Evolutionary conservation across 1,140 invertebrate genomes (phyloP).

Genomic region (Ostrea denselamellosa): DNA sequence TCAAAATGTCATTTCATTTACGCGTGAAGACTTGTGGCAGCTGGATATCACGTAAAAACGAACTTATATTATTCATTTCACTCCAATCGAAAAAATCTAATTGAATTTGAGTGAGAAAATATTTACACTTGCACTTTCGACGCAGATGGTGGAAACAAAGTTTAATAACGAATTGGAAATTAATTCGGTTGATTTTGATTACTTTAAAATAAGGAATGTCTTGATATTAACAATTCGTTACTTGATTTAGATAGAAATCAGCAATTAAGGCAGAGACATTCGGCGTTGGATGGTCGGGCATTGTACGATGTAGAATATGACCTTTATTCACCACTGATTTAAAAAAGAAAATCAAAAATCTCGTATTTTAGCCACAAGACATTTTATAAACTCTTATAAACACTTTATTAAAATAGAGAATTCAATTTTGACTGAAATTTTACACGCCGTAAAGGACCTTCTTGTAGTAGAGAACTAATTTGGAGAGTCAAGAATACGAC

Average conservation of each 20-base stretch:
- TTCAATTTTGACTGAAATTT: neutral
- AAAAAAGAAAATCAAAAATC: neutral
- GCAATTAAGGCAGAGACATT: neutral
- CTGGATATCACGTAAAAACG: neutral
- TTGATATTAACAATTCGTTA: neutral
- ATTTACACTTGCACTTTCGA: neutral
- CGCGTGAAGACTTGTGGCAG: neutral
- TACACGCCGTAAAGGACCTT: neutral
- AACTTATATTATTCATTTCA: neutral
- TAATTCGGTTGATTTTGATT: neutral
- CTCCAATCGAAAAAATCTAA: neutral
- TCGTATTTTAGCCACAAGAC: neutral
- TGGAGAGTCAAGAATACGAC: neutral
- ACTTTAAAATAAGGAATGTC: neutral
- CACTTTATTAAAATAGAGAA: neutral
- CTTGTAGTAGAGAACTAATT: neutral
- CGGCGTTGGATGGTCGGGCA: no score
- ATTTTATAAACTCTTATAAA: neutral
- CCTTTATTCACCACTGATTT: neutral
- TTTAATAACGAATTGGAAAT: neutral
- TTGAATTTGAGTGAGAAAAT: neutral
- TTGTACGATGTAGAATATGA: neutral
- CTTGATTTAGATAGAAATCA: neutral
- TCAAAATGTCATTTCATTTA: neutral
- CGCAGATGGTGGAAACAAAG: neutral